Conservation (phyloP, 1,140 invertebrate genomes). For the Trichonephila clavata region DNA sequence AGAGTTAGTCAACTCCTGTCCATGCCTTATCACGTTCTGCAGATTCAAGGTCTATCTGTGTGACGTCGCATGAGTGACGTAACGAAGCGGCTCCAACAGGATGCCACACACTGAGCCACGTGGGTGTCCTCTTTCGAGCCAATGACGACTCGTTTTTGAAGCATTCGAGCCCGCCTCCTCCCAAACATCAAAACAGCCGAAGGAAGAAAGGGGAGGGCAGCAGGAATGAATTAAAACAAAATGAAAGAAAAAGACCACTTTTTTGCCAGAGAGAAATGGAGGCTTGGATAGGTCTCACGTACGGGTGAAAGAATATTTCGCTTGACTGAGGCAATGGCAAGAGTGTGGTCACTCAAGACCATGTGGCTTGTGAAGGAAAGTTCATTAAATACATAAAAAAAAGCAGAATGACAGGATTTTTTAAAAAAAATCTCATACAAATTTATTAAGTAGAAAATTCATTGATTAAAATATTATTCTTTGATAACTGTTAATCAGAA, state of each 20-base stretch:
- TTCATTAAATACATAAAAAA: no score
- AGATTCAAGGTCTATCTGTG: conserved; percentile 33
- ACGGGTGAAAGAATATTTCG: no score
- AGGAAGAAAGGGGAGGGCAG: conserved; percentile 3
- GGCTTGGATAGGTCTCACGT: background rate
- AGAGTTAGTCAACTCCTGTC: conserved; percentile 6
- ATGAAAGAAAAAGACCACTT: background rate
- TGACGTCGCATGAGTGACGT: conserved; percentile 56
- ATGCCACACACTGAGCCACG: conserved; percentile 70
- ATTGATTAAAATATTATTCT: no score
- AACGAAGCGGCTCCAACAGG: conserved; percentile 47
- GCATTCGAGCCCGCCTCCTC: conserved; percentile 4
- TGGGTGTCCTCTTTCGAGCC: conserved; percentile 62
- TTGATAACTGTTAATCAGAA: no score
- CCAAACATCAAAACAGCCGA: conserved; percentile 47
- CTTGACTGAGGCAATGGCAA: no score
- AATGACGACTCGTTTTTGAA: conserved; percentile 32
- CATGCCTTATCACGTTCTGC: background rate
- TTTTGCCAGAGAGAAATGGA: background rate
- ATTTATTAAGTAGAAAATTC: no score
- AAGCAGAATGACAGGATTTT: no score
- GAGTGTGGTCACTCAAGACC: no score
- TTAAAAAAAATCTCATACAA: no score
- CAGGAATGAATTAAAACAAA: conserved; percentile 17
- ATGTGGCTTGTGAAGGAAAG: no score